phyloP scores from a whole-genome alignment of 2,797 vertebrate species.

The Peromyscus attwateri region DNA sequence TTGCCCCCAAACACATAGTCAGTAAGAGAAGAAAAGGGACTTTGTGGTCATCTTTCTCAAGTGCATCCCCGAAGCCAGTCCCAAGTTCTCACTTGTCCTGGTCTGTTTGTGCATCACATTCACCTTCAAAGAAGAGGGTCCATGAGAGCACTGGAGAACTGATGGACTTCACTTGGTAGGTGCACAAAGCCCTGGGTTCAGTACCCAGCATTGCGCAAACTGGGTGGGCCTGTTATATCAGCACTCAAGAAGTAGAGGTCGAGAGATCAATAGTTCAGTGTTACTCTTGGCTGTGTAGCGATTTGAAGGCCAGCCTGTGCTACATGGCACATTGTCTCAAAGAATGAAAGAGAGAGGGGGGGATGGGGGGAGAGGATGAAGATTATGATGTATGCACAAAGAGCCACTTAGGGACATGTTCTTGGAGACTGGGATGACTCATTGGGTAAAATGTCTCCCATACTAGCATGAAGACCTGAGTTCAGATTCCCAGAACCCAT shows the following conservation, averaged over 20 bases:
- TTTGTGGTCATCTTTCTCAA: fast-evolving
- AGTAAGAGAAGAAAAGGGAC: too few relatives aligned
- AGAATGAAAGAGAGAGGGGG: fast-evolving
- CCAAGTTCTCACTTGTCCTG: fast-evolving
- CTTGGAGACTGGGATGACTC: not conserved
- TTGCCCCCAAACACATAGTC: not conserved
- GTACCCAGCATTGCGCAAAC: not conserved
- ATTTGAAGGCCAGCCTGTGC: not conserved
- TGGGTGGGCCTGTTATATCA: not conserved
- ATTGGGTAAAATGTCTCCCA: not conserved
- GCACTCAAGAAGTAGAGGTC: not conserved
- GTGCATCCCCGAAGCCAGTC: fast-evolving
- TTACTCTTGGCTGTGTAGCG: too few relatives aligned
- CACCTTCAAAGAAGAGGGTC: not conserved
- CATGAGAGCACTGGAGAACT: fast-evolving
- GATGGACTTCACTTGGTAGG: not conserved
- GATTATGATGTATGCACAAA: not conserved
- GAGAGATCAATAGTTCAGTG: not conserved
- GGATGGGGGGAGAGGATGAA: not conserved
- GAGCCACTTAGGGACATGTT: not conserved
- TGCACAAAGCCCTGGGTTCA: not conserved
- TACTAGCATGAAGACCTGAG: not conserved
- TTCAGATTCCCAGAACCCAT: not conserved
- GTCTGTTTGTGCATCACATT: not conserved
- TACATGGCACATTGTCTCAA: not conserved